Evolutionary conservation across 37 sponge, comb jelly and placozoan genomes (phyloP).

Genomic region (Cladorhizidae sp.): DNA sequence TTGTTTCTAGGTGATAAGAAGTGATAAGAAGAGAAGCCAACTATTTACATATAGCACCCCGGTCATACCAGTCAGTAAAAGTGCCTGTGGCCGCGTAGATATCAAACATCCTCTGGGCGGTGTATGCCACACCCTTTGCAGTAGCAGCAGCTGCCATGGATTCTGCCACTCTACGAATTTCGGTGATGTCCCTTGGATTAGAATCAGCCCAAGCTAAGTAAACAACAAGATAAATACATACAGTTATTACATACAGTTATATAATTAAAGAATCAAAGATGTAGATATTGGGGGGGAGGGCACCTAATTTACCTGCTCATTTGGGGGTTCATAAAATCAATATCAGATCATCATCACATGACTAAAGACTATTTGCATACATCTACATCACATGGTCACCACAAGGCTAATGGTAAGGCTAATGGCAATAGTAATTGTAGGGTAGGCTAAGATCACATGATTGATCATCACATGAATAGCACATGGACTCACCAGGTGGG

Average conservation of each 20-base stretch:
- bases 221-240: background rate
- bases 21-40: background rate
- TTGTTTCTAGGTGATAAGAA: no score
- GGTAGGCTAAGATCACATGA: no score
- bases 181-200: background rate
- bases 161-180: conserved; percentile 15
- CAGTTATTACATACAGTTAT: background rate
- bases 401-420: no score
- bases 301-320: no score
- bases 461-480: no score
- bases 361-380: no score
- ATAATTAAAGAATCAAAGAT: background rate
- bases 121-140: conserved; percentile 38
- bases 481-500: conserved; percentile 52
- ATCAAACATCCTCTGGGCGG: conserved; percentile 30
- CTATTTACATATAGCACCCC: background rate
- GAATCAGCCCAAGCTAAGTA: background rate
- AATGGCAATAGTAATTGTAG: no score
- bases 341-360: no score
- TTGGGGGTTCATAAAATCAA: no score
- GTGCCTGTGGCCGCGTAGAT: conserved; percentile 71
- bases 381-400: no score
- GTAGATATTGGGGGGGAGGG: no score
- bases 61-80: conserved; percentile 69
- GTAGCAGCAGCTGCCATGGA: conserved; percentile 35